A percentile compares a stretch with the other conserved stretches of the same genome.
Evolutionary conservation across 2,888 invertebrate species (phyloP).

Genomic region (Polia nebulosa): DNA sequence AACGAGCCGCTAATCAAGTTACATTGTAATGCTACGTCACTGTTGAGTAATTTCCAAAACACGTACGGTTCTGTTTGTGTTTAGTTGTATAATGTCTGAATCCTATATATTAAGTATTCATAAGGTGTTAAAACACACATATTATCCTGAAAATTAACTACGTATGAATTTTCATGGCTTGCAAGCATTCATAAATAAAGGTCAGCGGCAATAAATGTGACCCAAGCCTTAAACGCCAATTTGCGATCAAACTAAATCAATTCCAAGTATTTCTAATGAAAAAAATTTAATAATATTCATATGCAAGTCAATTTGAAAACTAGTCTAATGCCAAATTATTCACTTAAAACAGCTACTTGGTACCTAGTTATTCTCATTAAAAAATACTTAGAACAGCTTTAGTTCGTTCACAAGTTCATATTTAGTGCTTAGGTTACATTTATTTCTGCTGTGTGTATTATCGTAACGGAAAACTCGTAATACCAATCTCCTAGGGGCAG

Average conservation of each 20-base stretch:
- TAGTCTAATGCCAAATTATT: too few species aligned
- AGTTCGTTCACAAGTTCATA: not conserved
- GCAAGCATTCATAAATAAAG: not conserved
- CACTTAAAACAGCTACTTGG: too few species aligned
- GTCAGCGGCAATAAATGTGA: too few species aligned
- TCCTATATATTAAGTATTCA: too few species aligned
- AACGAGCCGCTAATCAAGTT: not conserved
- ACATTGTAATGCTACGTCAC: not conserved
- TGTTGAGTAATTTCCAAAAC: not conserved
- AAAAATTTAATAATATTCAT: too few species aligned
- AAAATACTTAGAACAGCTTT: too few species aligned
- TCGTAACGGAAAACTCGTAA: constrained; percentile 26
- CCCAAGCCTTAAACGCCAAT: too few species aligned
- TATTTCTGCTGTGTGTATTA: not conserved
- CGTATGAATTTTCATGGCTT: not conserved
- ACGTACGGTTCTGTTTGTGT: not conserved
- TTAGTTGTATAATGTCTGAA: not conserved
- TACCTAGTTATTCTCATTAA: too few species aligned
- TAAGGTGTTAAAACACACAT: too few species aligned
- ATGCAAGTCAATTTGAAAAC: too few species aligned
- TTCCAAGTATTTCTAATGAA: too few species aligned
- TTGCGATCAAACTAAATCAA: too few species aligned
- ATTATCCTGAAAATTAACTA: not conserved
- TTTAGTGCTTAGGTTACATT: not conserved
- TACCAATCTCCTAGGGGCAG: constrained; percentile 35